These are phyloP conservation scores for Frankliniella fusca DNA, from an alignment of 2,888 invertebrate genomes.

Conservation along the genomic window DNA sequence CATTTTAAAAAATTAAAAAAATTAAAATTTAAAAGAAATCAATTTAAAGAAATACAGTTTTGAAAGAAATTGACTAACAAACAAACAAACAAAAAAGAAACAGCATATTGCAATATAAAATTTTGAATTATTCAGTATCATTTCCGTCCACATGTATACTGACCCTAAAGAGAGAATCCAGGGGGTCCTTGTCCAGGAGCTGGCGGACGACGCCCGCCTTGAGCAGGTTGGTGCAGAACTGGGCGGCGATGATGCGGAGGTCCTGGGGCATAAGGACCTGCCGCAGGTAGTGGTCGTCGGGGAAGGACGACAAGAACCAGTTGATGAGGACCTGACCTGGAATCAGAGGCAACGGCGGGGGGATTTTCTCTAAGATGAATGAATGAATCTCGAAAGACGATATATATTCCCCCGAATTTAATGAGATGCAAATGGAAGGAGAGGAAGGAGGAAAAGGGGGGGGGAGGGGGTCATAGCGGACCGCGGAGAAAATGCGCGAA, in stretches of 20 bases:
- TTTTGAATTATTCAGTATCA: neutral
- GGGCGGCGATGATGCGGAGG: conserved; percentile 68
- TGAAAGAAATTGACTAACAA: too few relatives aligned
- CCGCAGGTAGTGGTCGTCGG: conserved; percentile 64
- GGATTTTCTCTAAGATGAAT: conserved; percentile 22
- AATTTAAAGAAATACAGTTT: too few relatives aligned
- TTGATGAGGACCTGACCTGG: conserved; percentile 89
- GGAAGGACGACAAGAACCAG: conserved; percentile 77
- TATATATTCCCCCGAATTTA: neutral
- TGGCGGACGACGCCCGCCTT: conserved; percentile 81
- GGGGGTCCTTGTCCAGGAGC: conserved; percentile 68
- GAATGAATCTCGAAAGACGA: neutral
- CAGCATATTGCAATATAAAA: conserved; percentile 29
- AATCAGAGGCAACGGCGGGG: conserved; percentile 40
- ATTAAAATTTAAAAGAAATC: too few relatives aligned
- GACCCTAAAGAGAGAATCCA: conserved; percentile 68
- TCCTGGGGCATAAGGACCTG: conserved; percentile 64
- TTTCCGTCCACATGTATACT: conserved; percentile 37
- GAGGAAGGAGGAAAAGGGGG: conserved; percentile 16
- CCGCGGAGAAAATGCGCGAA: neutral
- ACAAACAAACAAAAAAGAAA: neutral
- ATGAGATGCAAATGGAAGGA: conserved; percentile 34
- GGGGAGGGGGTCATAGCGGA: neutral
- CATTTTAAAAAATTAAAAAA: neutral
- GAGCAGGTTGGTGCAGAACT: conserved; percentile 82